phyloP scores from a whole-genome alignment of 2,797 vertebrate species.

The Ambastaia sidthimunki region DNA sequence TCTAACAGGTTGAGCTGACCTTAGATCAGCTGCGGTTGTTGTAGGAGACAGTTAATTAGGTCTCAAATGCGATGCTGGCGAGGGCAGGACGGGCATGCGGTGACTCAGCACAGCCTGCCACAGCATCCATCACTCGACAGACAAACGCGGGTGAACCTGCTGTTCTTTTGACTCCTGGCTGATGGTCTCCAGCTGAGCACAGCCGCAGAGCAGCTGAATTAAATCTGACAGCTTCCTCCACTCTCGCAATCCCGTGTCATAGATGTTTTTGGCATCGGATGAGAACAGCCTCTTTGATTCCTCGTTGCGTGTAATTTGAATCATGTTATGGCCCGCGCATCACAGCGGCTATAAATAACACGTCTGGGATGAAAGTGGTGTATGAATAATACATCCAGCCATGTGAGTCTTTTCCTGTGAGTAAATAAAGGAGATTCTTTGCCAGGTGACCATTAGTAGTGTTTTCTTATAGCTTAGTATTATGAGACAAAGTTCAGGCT shows the following conservation, averaged over 20 bases:
- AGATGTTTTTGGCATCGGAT: slow-evolving; percentile 12
- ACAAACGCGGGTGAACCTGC: slow-evolving; percentile 51
- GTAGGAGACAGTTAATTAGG: slow-evolving; percentile 34
- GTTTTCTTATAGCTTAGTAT: slow-evolving; percentile 11
- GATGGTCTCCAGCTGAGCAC: slow-evolving; percentile 48
- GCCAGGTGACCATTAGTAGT: background rate
- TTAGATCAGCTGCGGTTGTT: background rate
- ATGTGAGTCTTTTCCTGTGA: background rate
- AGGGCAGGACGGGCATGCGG: slow-evolving; percentile 60
- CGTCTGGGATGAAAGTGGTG: slow-evolving; percentile 14
- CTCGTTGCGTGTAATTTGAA: background rate
- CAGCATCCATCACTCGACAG: slow-evolving; percentile 64
- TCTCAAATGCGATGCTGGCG: slow-evolving; percentile 59
- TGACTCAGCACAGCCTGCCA: slow-evolving; percentile 69
- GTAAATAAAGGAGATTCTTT: slow-evolving; percentile 9
- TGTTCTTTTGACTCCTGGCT: slow-evolving; percentile 60
- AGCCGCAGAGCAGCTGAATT: slow-evolving; percentile 24
- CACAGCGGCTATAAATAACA: background rate
- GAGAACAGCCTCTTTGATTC: slow-evolving; percentile 22
- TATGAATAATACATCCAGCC: slow-evolving; percentile 5
- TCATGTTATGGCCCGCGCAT: background rate
- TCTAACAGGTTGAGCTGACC: slow-evolving; percentile 1
- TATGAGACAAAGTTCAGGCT: slow-evolving; percentile 22
- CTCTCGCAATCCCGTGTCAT: slow-evolving; percentile 11
- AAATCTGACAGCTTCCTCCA: slow-evolving; percentile 41